Base-by-base conservation (phyloP, 2,888 invertebrate species). In the Pocota personata region DNA sequence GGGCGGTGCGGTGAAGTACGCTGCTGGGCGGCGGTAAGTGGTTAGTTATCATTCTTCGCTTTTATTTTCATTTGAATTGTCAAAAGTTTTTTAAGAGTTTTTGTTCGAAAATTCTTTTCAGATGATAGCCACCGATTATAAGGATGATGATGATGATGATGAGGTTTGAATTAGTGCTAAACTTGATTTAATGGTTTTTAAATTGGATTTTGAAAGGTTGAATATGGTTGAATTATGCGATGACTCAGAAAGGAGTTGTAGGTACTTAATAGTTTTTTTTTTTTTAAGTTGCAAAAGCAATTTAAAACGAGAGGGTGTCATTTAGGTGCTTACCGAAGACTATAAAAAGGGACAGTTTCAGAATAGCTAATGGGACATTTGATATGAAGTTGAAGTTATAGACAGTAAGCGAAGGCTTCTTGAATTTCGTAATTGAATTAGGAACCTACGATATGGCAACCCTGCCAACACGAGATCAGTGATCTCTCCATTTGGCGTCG, bases 31-130 rank as follows among this genome's bases (percentile, higher is more conserved):
- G 30, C 43, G 32, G 37, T 73, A 57, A 79, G 67, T 75, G 69
- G 77, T 83, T 60, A 72, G 82, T 73, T 83, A 73, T 83, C 46
- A 69, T 79, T 71, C n/a, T 48, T 60, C 30, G 64, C 79, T 75
- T 84, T 79, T 84, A 84, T 75, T 84, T 71, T 71, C 79, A 76
- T 84, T 75, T 71, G 64, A 75, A 75, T 50, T 79, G 69, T 79
- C 52, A 48, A 75, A 76, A 69, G 50, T 83, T 73, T 78, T 72
- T 64, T 40, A 1, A 8, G 27, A 14, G 27, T 58, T 8, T 57
- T 48, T 7, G 14, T 55, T 43, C 46, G 1, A 24, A 24, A 82
- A 72, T 76, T 72, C 19, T 48, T 24, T 57, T 57, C 40, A 30
- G 43, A 73, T 78, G 62, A 78, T 78, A 37, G 46, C 5, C 60